These are phyloP conservation scores for Cosmia trapezina DNA, from an alignment of 2,888 invertebrate genomes.

Conservation along the genomic window DNA sequence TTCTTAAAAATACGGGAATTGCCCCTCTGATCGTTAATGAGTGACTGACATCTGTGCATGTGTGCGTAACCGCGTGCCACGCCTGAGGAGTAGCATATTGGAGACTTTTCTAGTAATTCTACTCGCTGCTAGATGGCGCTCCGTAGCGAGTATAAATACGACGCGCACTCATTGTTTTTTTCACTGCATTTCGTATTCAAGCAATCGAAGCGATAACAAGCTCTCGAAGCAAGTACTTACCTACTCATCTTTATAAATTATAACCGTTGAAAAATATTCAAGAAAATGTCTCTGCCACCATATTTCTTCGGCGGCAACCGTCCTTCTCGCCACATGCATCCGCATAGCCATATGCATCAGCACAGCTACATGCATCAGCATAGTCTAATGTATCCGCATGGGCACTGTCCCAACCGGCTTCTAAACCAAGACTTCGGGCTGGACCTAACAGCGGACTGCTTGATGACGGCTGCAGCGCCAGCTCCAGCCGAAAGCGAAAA, in stretches of 20 bases:
- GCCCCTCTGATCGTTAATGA: no score
- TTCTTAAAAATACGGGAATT: no score
- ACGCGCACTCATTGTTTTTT: slow-evolving; percentile 7
- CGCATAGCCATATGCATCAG: no score
- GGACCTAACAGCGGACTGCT: slow-evolving; percentile 79
- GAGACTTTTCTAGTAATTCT: slow-evolving; percentile 65
- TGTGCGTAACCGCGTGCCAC: no score
- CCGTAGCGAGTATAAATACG: slow-evolving; percentile 69
- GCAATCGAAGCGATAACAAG: slow-evolving; percentile 59
- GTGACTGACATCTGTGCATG: no score
- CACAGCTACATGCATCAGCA: no score
- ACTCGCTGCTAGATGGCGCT: slow-evolving; percentile 78
- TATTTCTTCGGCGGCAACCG: slow-evolving; percentile 72
- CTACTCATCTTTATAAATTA: no score
- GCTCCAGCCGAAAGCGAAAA: slow-evolving; percentile 87
- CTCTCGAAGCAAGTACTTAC: slow-evolving; percentile 9
- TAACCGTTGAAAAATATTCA: slow-evolving; percentile 31
- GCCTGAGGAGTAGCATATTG: no score
- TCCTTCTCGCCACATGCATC: slow-evolving; percentile 56
- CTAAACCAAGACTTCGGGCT: slow-evolving; percentile 83
- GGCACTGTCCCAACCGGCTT: slow-evolving; percentile 72
- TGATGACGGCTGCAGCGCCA: slow-evolving; percentile 74
- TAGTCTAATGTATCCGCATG: slow-evolving; percentile 32
- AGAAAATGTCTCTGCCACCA: slow-evolving; percentile 78
- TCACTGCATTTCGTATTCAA: slow-evolving; percentile 66